These are phyloP conservation scores for Zootoca vivipara DNA, from an alignment of 2,113 vertebrate genomes.

Conservation along the genomic window DNA sequence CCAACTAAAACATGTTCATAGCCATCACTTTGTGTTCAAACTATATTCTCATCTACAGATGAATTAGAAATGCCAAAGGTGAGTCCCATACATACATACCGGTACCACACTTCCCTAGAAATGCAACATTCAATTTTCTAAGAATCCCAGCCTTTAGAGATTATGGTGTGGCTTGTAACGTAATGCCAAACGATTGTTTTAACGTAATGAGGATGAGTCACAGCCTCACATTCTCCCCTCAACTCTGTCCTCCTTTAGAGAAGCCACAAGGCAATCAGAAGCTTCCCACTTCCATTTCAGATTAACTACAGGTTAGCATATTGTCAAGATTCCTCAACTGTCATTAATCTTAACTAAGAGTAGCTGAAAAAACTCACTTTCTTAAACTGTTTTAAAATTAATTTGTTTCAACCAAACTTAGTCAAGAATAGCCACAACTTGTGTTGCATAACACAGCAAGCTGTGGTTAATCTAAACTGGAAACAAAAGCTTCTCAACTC, in stretches of 20 bases:
- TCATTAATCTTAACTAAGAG: background rate
- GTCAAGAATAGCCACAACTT: background rate
- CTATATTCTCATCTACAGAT: background rate
- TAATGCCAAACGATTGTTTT: background rate
- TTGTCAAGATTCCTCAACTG: background rate
- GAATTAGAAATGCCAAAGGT: background rate
- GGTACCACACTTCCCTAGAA: background rate
- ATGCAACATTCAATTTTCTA: background rate
- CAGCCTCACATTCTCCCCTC: background rate
- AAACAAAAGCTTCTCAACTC: background rate
- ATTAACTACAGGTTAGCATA: background rate
- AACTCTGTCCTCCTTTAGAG: background rate
- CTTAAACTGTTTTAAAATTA: background rate
- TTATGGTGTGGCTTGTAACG: background rate
- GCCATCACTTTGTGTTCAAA: background rate
- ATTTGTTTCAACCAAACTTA: background rate
- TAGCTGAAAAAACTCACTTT: background rate
- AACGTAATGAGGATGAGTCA: background rate
- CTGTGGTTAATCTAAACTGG: background rate
- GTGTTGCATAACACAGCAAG: background rate
- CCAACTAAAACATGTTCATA: background rate
- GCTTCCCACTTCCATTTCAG: background rate
- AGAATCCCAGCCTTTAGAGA: background rate
- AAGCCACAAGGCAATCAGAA: background rate
- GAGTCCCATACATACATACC: background rate